Conservation (phyloP, 2,113 vertebrate species). For the Proteles cristata region DNA sequence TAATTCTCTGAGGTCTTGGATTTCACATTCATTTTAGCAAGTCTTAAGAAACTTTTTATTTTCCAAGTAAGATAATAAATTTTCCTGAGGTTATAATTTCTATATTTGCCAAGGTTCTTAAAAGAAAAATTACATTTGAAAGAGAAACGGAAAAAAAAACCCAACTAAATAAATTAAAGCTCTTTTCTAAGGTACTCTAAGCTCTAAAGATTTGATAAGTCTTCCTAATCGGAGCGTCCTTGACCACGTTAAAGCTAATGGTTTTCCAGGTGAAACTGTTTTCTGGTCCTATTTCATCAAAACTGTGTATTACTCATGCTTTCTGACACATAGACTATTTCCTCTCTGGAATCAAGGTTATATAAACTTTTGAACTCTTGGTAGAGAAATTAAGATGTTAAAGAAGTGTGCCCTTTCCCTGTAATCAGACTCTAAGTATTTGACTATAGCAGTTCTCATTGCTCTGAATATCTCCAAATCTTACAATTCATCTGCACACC, state of each 20-base stretch:
- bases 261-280: constrained; percentile 47
- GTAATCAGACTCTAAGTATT: background rate
- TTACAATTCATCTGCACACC: background rate
- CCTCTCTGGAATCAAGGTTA: background rate
- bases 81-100: constrained; percentile 32
- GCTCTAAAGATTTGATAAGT: constrained; percentile 22
- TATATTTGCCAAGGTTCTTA: constrained; percentile 15
- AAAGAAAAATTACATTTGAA: constrained; percentile 11
- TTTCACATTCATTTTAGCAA: constrained; percentile 53
- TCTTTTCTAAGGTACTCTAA: background rate
- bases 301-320: background rate
- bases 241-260: constrained; percentile 23
- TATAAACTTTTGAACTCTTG: background rate
- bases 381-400: background rate
- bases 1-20: constrained; percentile 14
- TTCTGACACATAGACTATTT: background rate
- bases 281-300: constrained; percentile 38
- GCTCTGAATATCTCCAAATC: background rate
- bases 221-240: background rate
- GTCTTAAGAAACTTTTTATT: constrained; percentile 26
- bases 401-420: background rate
- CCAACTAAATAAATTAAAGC: constrained; percentile 37
- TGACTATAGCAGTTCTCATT: background rate
- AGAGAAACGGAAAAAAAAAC: background rate
- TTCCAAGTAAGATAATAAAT: constrained; percentile 49